A percentile compares a stretch with the other conserved stretches of the same genome.
phyloP scores from a whole-genome alignment of 2,888 invertebrate species.

The Hoplodrina blanda region DNA sequence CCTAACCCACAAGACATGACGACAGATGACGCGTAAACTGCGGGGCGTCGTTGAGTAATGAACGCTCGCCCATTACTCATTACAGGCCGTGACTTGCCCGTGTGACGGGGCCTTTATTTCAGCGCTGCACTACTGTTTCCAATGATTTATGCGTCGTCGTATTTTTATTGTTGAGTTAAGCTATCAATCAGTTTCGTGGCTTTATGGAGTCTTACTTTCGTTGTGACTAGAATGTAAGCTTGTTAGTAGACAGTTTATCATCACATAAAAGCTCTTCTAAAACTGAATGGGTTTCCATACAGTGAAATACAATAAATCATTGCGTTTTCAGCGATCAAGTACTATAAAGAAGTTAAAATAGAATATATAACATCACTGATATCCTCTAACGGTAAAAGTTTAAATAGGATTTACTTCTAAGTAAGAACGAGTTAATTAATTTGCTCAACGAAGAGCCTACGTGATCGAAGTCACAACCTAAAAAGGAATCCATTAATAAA shows the following conservation, averaged over 20 bases:
- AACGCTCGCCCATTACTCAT: slow-evolving; percentile 80
- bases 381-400: not conserved
- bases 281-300: not conserved
- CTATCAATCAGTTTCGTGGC: slow-evolving; percentile 63
- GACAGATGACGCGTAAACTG: slow-evolving; percentile 85
- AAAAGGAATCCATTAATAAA: slow-evolving; percentile 48
- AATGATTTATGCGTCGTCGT: slow-evolving; percentile 73
- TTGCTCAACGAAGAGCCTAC: slow-evolving; percentile 16
- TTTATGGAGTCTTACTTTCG: slow-evolving; percentile 32
- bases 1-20: slow-evolving; percentile 70
- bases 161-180: slow-evolving; percentile 66
- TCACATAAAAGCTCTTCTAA: not conserved
- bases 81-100: slow-evolving; percentile 80
- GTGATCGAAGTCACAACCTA: slow-evolving; percentile 41
- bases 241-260: slow-evolving; percentile 6
- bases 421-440: slow-evolving; percentile 11
- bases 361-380: not conserved
- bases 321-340: not conserved
- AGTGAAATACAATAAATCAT: not conserved
- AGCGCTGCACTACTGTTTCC: slow-evolving; percentile 74
- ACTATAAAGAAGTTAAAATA: not conserved
- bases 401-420: not conserved
- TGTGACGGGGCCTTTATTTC: slow-evolving; percentile 81
- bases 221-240: slow-evolving; percentile 29
- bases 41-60: slow-evolving; percentile 86